Evolutionary conservation across 2,797 vertebrate genomes (phyloP).

Genomic region (Alosa sapidissima): DNA sequence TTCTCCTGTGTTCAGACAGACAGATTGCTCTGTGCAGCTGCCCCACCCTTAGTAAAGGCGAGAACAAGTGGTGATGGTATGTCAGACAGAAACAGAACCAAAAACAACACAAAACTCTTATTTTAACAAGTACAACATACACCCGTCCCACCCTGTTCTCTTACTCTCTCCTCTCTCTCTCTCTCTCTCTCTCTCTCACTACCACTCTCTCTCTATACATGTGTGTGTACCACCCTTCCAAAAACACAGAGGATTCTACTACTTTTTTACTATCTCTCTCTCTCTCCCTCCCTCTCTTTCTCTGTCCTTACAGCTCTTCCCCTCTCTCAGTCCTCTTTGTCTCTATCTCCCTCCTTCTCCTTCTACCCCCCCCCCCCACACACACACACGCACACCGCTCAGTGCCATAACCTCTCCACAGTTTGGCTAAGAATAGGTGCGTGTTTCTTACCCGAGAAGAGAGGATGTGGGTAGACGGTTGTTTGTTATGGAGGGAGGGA

Average conservation of each 20-base stretch:
- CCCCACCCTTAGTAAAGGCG: conserved; percentile 14
- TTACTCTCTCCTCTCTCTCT: too few relatives aligned
- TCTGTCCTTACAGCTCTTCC: neutral
- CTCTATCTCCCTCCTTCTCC: conserved; percentile 4
- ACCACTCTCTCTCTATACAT: neutral
- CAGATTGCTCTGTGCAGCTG: neutral
- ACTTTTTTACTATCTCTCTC: neutral
- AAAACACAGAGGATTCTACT: neutral
- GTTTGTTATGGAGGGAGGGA: neutral
- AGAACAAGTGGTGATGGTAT: conserved; percentile 5
- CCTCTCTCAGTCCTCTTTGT: neutral
- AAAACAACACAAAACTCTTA: conserved; percentile 40
- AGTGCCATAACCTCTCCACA: neutral
- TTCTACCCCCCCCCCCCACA: conserved; percentile 28
- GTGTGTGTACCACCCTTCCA: neutral
- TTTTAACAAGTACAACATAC: conserved; percentile 40
- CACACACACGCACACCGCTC: conserved; percentile 24
- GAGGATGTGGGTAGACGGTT: neutral
- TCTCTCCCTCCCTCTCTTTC: conserved; percentile 15
- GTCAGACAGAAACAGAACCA: conserved; percentile 22
- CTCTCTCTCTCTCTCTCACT: too few relatives aligned
- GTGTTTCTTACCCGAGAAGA: neutral
- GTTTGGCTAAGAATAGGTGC: conserved; percentile 35
- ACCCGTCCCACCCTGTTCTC: neutral
- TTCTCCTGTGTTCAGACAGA: neutral